Evolutionary conservation across 2,888 invertebrate species (phyloP).

Genomic region (Pollenia griseotomentosa): DNA sequence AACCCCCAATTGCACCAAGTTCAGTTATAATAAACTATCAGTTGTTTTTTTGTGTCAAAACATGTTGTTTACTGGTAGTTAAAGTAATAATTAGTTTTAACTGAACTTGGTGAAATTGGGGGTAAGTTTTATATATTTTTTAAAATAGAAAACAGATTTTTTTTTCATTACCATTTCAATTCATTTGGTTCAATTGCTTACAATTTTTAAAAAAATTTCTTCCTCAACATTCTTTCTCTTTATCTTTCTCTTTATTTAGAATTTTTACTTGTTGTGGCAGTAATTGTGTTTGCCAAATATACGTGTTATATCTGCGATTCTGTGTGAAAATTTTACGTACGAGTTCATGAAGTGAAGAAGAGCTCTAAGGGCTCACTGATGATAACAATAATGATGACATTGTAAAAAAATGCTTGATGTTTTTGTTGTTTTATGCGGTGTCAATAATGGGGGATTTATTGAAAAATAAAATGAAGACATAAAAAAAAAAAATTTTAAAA

Average conservation of each 20-base stretch:
- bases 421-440: conserved; percentile 58
- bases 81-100: too few relatives aligned
- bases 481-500: background rate
- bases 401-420: conserved; percentile 61
- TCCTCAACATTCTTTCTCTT: background rate
- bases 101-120: too few relatives aligned
- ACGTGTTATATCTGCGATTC: conserved; percentile 46
- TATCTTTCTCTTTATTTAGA: background rate
- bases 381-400: conserved; percentile 64
- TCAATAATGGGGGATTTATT: conserved; percentile 65
- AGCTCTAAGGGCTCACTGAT: conserved; percentile 10
- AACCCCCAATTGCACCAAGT: too few relatives aligned
- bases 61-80: too few relatives aligned
- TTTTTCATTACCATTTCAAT: too few relatives aligned
- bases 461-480: conserved; percentile 7
- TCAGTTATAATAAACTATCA: too few relatives aligned
- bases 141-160: too few relatives aligned
- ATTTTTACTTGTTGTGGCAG: background rate
- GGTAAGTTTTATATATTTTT: too few relatives aligned
- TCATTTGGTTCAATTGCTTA: too few relatives aligned
- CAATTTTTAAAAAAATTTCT: background rate
- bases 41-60: too few relatives aligned
- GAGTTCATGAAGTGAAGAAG: conserved; percentile 7
- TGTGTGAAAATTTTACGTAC: conserved; percentile 22
- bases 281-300: background rate